Percentiles rank a stretch among this genome's conserved stretches.
Evolutionary conservation across 2,113 vertebrate genomes (phyloP).

Genomic region (Scartelaos histophorus): DNA sequence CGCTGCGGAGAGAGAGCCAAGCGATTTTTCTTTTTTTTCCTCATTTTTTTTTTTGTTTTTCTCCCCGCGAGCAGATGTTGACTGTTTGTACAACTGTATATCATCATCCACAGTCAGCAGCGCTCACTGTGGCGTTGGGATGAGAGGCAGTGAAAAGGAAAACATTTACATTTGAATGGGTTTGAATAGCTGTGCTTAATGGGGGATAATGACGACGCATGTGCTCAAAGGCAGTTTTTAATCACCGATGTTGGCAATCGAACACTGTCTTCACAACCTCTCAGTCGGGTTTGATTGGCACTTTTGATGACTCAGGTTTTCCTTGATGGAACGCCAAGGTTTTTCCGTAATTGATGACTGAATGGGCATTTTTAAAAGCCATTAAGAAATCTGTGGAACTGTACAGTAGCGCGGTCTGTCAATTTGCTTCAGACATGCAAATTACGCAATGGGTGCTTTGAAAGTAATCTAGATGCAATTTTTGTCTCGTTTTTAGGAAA

Average conservation of each 20-base stretch:
- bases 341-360: not conserved
- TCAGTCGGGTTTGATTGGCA: not conserved
- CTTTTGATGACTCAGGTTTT: not conserved
- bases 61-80: constrained; percentile 7
- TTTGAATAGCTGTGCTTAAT: constrained; percentile 4
- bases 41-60: not conserved
- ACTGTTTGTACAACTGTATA: constrained; percentile 6
- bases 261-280: not conserved
- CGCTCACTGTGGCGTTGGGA: not conserved
- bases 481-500: not conserved
- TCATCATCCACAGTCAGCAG: constrained; percentile 7
- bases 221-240: not conserved
- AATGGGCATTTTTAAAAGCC: not conserved
- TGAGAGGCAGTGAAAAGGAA: constrained; percentile 1
- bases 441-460: not conserved
- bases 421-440: not conserved
- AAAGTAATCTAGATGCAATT: not conserved
- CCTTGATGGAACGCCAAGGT: not conserved
- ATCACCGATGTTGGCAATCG: not conserved
- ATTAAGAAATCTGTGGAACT: not conserved
- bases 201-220: not conserved
- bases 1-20: not conserved
- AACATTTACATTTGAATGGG: constrained; percentile 9
- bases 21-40: not conserved
- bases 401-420: not conserved